A percentile compares a stretch with the other conserved stretches of the same genome.
Conservation (phyloP, 2,888 invertebrate species). For the Ormyrus nitidulus region DNA sequence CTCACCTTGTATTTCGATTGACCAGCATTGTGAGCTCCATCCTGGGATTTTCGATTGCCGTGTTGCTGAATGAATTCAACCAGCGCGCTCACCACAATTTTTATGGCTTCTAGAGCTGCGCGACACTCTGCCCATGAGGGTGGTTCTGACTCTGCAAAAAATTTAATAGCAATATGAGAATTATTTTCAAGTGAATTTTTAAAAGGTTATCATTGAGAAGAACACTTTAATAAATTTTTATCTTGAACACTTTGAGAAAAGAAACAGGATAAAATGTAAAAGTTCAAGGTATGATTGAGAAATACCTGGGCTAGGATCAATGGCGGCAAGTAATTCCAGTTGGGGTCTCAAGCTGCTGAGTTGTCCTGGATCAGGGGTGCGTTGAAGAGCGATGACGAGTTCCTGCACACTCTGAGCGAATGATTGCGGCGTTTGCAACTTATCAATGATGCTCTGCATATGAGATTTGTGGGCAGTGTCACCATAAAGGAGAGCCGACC, state of each 20-base stretch:
- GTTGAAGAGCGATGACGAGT: conserved; percentile 90
- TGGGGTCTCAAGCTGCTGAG: conserved; percentile 86
- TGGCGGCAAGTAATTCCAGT: conserved; percentile 89
- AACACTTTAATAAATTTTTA: conserved; percentile 1
- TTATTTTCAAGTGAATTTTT: background rate
- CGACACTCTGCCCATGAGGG: conserved; percentile 82
- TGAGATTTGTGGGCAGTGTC: conserved; percentile 97
- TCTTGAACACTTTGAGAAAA: conserved; percentile 18
- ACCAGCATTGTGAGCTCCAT: conserved; percentile 77
- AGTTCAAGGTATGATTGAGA: conserved; percentile 45
- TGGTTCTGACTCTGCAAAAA: conserved; percentile 77
- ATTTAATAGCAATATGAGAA: background rate
- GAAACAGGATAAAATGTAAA: conserved; percentile 60
- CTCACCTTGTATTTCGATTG: conserved; percentile 91
- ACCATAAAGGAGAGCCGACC: conserved; percentile 97
- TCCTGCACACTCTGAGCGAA: conserved; percentile 95
- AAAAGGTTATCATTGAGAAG: background rate
- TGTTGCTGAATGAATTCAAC: conserved; percentile 87
- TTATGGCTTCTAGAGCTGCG: conserved; percentile 82
- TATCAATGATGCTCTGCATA: conserved; percentile 96
- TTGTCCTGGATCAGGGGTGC: conserved; percentile 90
- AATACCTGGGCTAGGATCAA: conserved; percentile 89
- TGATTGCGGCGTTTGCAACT: conserved; percentile 94
- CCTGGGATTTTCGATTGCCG: conserved; percentile 81
- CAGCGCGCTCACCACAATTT: conserved; percentile 84